Evolutionary conservation across 2,888 invertebrate genomes (phyloP), one percentile per base, ranked within the genome.

Genomic region (Oegoconia quadripuncta): DNA sequence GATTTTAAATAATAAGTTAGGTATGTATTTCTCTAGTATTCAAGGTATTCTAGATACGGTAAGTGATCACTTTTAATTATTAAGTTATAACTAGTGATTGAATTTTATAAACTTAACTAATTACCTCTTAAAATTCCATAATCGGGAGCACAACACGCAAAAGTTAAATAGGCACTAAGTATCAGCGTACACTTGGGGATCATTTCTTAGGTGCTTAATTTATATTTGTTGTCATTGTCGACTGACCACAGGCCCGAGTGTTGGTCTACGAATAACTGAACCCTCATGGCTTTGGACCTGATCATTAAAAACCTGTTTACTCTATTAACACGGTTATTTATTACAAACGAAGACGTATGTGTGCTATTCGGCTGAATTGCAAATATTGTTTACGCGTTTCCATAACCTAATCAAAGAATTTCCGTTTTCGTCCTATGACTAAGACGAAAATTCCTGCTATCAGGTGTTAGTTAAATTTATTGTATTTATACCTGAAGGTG

Each of bases 81-180:
- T n/a, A n/a, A n/a, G n/a, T n/a, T n/a, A n/a, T n/a, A n/a, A n/a
- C n/a, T n/a, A n/a, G n/a, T n/a, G n/a, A n/a, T n/a, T n/a, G n/a
- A n/a, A n/a, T n/a, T n/a, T n/a, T n/a, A n/a, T n/a, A n/a, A n/a
- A n/a, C n/a, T n/a, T n/a, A n/a, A n/a, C n/a, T 20, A 59, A 52
- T 37, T 48, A 71, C 70, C 68, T 61, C 49, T 43, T n/a, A 34
- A 11, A 4, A 47, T 39, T 17, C 44, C 49, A 34, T 39, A 39
- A 42, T 43, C 40, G 5, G 49, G 31, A 32, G 37, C 52, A 50
- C 56, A 46, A 25, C 38, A 46, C 28, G 52, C 52, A 32, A 6
- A 45, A 11, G 14, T 52, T 11, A 36, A 46, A 35, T 22, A 41
- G 29, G 36, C 48, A 52, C 50, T 56, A 15, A 58, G 14, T 20